Evolutionary conservation across 23 tunicate genomes (phyloP).

Genomic region (Trididemnum clinides): DNA sequence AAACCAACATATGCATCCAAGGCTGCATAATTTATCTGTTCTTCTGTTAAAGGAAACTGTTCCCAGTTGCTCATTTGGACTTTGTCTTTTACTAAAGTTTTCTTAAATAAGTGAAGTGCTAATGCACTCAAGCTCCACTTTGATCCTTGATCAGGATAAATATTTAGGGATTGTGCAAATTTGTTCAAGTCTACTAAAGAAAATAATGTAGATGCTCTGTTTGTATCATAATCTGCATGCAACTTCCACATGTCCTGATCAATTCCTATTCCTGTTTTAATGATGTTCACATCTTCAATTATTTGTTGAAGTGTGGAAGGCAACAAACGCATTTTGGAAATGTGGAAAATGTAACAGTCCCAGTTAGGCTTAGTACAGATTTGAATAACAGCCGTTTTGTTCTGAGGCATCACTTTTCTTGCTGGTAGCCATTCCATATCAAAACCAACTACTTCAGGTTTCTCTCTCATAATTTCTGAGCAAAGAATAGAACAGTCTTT

Average conservation of each 20-base stretch:
- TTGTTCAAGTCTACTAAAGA: constrained; percentile 3
- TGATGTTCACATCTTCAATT: neutral
- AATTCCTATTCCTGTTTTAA: constrained; percentile 25
- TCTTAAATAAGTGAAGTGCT: neutral
- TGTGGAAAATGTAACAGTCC: constrained; percentile 4
- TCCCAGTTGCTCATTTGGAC: constrained; percentile 23
- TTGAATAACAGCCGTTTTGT: constrained; percentile 29
- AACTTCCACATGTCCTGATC: neutral
- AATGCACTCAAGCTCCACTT: constrained; percentile 3
- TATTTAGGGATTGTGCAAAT: neutral
- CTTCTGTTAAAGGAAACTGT: neutral
- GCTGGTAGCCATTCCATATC: constrained; percentile 32
- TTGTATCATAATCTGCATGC: neutral
- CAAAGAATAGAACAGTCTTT: constrained; percentile 13
- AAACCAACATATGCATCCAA: constrained; percentile 24
- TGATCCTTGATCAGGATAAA: neutral
- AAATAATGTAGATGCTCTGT: neutral
- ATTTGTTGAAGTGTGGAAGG: neutral
- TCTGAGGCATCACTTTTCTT: neutral
- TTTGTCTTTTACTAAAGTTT: neutral
- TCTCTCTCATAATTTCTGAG: neutral
- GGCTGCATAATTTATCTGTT: constrained; percentile 21
- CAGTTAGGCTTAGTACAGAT: constrained; percentile 2
- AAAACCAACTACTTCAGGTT: constrained; percentile 28
- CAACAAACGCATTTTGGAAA: neutral